Percentiles rank a stretch among this genome's conserved stretches.
phyloP scores from a whole-genome alignment of 2,113 vertebrate species.

The Balaeniceps rex region DNA sequence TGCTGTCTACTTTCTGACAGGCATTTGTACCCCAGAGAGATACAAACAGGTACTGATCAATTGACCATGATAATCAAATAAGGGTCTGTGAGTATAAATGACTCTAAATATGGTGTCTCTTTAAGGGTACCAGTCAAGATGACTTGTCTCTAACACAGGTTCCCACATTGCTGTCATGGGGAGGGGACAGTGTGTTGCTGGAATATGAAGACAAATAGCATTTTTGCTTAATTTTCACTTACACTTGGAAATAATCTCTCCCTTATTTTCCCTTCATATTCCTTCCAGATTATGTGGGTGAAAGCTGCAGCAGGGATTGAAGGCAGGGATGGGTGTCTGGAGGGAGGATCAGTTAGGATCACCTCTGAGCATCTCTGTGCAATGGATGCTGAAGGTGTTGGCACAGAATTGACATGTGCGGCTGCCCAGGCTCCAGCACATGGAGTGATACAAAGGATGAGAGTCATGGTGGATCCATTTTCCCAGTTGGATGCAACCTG shows the following conservation, averaged over 20 bases:
- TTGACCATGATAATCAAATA: background rate
- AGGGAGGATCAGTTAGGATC: conserved; percentile 38
- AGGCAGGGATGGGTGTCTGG: conserved; percentile 53
- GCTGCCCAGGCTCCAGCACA: conserved; percentile 52
- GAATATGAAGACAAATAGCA: background rate
- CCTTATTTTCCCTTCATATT: background rate
- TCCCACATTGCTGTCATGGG: background rate
- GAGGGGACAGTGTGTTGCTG: background rate
- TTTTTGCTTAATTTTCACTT: background rate
- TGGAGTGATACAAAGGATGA: conserved; percentile 59
- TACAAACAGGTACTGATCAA: background rate
- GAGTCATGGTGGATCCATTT: conserved; percentile 66
- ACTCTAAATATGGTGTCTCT: background rate
- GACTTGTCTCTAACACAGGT: background rate
- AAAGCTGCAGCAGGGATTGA: conserved; percentile 63
- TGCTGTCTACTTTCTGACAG: background rate
- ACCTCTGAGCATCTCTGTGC: conserved; percentile 66
- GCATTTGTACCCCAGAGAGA: background rate
- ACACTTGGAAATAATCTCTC: background rate
- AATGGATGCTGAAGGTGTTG: conserved; percentile 69
- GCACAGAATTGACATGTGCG: conserved; percentile 57
- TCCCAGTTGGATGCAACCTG: conserved; percentile 72
- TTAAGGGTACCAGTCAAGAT: background rate
- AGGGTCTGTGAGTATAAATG: background rate
- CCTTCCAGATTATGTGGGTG: conserved; percentile 50